Evolutionary conservation across 2,113 vertebrate genomes (phyloP).

Genomic region (Etheostoma spectabile): DNA sequence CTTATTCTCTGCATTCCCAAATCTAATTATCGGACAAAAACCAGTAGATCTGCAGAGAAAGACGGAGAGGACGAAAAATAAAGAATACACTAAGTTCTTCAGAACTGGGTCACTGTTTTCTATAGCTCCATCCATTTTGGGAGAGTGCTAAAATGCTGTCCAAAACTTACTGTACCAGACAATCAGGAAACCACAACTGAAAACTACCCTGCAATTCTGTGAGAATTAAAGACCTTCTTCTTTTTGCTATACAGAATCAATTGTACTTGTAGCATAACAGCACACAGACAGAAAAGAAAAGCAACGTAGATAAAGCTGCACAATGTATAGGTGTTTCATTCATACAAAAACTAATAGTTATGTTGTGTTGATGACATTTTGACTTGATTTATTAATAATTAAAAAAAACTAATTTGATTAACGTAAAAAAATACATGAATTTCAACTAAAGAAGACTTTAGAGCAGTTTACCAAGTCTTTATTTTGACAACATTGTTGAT

Average conservation of each 20-base stretch:
- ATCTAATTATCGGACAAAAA: slow-evolving; percentile 78
- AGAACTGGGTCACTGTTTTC: slow-evolving; percentile 70
- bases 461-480: background rate
- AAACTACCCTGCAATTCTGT: background rate
- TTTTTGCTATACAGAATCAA: slow-evolving; percentile 7
- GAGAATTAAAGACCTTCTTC: slow-evolving; percentile 15
- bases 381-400: background rate
- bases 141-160: slow-evolving; percentile 23
- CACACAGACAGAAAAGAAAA: background rate
- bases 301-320: background rate
- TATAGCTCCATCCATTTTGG: slow-evolving; percentile 33
- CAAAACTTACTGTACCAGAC: slow-evolving; percentile 40
- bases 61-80: slow-evolving; percentile 37
- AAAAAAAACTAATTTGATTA: background rate
- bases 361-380: background rate
- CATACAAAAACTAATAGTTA: background rate
- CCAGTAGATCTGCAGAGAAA: slow-evolving; percentile 47
- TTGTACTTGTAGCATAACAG: background rate
- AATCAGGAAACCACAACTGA: slow-evolving; percentile 23
- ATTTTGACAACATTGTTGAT: background rate
- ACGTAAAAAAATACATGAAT: background rate
- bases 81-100: slow-evolving; percentile 47
- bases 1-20: slow-evolving; percentile 76
- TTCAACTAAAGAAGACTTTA: background rate
- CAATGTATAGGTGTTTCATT: background rate